Evolutionary conservation across 1,140 invertebrate species (phyloP).

Genomic region (Leptoteleia sp.): DNA sequence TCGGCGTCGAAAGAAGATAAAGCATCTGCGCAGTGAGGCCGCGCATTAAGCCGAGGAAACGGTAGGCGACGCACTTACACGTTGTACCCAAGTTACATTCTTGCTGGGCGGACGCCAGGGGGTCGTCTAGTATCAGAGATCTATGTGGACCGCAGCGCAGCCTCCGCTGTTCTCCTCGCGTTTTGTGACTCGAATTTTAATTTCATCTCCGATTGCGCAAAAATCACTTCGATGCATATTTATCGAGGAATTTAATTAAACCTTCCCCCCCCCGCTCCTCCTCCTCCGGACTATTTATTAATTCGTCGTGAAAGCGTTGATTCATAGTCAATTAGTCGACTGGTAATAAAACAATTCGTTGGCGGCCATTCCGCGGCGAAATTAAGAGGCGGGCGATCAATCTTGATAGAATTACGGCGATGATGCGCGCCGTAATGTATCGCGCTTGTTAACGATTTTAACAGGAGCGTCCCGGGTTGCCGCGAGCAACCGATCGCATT

Average conservation of each 20-base stretch:
- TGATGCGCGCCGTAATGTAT: conserved; percentile 40
- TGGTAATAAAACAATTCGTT: too few relatives aligned
- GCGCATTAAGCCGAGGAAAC: conserved; percentile 36
- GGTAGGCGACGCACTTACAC: conserved; percentile 64
- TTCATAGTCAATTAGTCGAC: too few relatives aligned
- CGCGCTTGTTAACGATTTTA: conserved; percentile 72
- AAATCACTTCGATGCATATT: too few relatives aligned
- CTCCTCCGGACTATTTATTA: too few relatives aligned
- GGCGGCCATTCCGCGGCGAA: neutral
- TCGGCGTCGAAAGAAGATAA: conserved; percentile 27
- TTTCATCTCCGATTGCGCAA: conserved; percentile 16
- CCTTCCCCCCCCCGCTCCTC: neutral
- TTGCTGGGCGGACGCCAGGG: conserved; percentile 69
- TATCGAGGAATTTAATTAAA: too few relatives aligned
- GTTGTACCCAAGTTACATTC: conserved; percentile 65
- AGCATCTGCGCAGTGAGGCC: conserved; percentile 26
- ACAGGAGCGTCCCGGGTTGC: conserved; percentile 67
- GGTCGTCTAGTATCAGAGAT: conserved; percentile 73
- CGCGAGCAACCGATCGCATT: conserved; percentile 65
- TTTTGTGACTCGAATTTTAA: conserved; percentile 65
- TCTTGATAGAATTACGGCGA: conserved; percentile 21
- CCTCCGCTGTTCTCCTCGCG: conserved; percentile 5
- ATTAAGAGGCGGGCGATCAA: conserved; percentile 30
- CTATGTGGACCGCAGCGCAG: conserved; percentile 59
- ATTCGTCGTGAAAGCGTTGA: too few relatives aligned